phyloP scores from a whole-genome alignment of 2,797 vertebrate genomes.

The Labroides dimidiatus region DNA sequence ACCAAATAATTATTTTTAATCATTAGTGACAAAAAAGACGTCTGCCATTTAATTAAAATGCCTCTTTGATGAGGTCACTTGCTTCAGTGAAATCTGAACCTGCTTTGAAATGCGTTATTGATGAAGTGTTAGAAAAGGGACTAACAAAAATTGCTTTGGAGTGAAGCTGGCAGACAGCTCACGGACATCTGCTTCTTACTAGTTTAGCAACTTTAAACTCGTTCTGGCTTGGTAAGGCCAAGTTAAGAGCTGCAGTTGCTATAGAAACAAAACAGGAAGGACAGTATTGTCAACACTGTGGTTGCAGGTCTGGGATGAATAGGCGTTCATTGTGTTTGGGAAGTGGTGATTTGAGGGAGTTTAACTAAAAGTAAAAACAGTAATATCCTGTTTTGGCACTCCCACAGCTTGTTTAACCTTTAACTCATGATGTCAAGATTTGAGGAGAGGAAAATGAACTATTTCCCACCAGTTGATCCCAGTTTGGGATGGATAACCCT shows the following conservation, averaged over 20 bases:
- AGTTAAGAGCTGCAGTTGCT: slow-evolving; percentile 71
- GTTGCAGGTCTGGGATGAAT: slow-evolving; percentile 67
- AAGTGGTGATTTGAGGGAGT: slow-evolving; percentile 51
- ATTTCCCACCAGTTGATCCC: slow-evolving; percentile 71
- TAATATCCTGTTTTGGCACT: slow-evolving; percentile 80
- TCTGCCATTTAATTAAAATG: slow-evolving; percentile 65
- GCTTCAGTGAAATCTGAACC: slow-evolving; percentile 55
- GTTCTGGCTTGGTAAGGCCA: slow-evolving; percentile 60
- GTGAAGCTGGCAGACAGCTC: slow-evolving; percentile 57
- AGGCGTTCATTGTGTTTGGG: slow-evolving; percentile 67
- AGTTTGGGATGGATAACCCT: slow-evolving; percentile 76
- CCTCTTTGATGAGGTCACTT: slow-evolving; percentile 64
- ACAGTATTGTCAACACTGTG: slow-evolving; percentile 63
- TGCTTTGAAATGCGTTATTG: slow-evolving; percentile 49
- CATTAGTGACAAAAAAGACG: slow-evolving; percentile 37
- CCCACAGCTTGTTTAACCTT: slow-evolving; percentile 78
- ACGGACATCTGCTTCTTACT: slow-evolving; percentile 75
- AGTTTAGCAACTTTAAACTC: slow-evolving; percentile 71
- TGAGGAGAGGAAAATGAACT: slow-evolving; percentile 76
- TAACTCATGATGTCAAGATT: slow-evolving; percentile 62
- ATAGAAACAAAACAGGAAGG: slow-evolving; percentile 84
- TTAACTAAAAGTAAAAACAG: slow-evolving; percentile 59
- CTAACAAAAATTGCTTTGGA: slow-evolving; percentile 64
- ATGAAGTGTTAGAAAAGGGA: slow-evolving; percentile 74
- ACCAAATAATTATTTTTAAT: slow-evolving; percentile 14